Conservation (phyloP, 1,140 invertebrate species). For the Drosophila watanabei region DNA sequence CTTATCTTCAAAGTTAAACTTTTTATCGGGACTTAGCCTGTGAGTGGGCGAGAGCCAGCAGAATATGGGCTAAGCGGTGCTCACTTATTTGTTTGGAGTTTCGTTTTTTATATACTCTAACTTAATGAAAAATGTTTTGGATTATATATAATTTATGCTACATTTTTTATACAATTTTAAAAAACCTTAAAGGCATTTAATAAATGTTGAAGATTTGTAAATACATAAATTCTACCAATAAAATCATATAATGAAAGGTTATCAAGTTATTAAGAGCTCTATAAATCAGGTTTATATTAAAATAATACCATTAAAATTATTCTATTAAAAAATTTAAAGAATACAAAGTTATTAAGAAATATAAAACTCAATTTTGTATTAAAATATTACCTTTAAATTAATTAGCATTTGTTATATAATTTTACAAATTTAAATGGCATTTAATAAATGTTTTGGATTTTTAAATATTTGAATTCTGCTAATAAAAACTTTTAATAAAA, state of each 20-base stretch:
- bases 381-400: no score
- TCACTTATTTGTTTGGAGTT: conserved; percentile 36
- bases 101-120: conserved; percentile 7
- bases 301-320: no score
- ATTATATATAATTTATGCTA: not conserved
- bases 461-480: no score
- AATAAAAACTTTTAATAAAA: no score
- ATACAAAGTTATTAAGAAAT: not conserved
- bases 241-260: not conserved
- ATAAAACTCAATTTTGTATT: not conserved
- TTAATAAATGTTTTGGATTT: no score
- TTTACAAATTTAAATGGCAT: no score
- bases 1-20: not conserved
- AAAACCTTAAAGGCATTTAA: no score
- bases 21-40: conserved; percentile 17
- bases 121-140: not conserved
- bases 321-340: not conserved
- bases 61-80: conserved; percentile 54
- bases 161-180: no score
- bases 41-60: conserved; percentile 12
- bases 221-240: no score
- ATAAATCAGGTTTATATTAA: no score
- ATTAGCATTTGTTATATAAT: not conserved
- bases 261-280: no score
- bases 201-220: no score